Conservation (phyloP, 2,797 vertebrate genomes). For the Lepus oiostolus region DNA sequence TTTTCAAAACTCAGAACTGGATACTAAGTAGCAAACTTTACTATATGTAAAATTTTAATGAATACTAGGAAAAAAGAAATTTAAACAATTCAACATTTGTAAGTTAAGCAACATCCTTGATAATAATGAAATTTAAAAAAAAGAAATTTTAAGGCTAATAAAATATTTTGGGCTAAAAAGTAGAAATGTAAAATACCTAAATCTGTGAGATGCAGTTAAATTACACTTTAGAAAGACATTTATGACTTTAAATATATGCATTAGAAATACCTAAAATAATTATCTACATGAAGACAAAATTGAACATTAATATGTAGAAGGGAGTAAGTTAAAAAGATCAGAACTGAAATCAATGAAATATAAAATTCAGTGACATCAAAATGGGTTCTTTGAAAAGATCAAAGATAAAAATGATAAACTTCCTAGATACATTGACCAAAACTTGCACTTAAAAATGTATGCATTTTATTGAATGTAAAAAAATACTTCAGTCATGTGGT, state of each 20-base stretch:
- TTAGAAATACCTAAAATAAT: not conserved
- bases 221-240: not conserved
- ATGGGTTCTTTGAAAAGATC: not conserved
- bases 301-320: not conserved
- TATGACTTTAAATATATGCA: not conserved
- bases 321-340: not conserved
- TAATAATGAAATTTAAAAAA: not conserved
- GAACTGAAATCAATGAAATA: not conserved
- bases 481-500: not conserved
- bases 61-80: not conserved
- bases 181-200: not conserved
- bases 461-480: not conserved
- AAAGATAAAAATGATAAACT: not conserved
- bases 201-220: not conserved
- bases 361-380: not conserved
- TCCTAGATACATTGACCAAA: not conserved
- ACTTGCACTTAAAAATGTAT: not conserved
- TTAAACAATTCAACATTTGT: not conserved
- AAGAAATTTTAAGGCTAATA: not conserved
- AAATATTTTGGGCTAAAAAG: not conserved
- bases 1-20: not conserved
- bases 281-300: not conserved
- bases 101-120: not conserved
- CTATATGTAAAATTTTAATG: not conserved
- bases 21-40: not conserved